Conservation (phyloP, 2,888 invertebrate species). For the Syritta pipiens region DNA sequence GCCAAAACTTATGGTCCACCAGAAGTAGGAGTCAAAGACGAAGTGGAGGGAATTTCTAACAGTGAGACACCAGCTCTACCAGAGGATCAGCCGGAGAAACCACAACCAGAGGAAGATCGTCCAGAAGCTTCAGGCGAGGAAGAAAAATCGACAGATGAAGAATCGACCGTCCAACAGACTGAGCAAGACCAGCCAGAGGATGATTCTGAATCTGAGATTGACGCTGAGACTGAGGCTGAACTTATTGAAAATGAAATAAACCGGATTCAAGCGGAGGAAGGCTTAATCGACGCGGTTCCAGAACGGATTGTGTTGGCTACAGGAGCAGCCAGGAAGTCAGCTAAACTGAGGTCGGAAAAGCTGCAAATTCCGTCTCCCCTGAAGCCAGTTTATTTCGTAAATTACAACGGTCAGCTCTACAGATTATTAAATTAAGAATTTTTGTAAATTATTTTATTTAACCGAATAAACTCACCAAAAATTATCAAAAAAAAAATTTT, state of each 20-base stretch:
- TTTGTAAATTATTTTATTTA: conserved; percentile 16
- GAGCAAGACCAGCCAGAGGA: conserved; percentile 6
- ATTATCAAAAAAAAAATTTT: background rate
- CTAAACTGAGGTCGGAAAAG: conserved; percentile 11
- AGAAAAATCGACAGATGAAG: background rate
- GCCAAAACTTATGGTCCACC: conserved; percentile 49
- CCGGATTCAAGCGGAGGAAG: conserved; percentile 36
- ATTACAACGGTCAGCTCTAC: conserved; percentile 39
- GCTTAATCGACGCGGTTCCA: conserved; percentile 5
- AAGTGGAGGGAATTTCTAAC: background rate
- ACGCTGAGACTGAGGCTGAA: conserved; percentile 21
- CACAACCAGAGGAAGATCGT: background rate
- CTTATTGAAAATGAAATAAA: conserved; percentile 36
- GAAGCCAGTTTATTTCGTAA: conserved; percentile 42
- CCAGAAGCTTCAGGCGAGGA: background rate
- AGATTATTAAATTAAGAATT: conserved; percentile 27
- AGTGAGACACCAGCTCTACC: background rate
- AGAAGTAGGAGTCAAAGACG: background rate
- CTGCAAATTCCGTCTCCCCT: no score
- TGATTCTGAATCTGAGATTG: background rate
- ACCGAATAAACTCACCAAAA: conserved; percentile 1
- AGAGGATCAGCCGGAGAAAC: background rate
- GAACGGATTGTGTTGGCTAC: conserved; percentile 9
- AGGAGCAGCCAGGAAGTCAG: background rate
- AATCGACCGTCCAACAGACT: background rate